Base-by-base conservation (phyloP, 53 echinoderm and acorn worm species). In the Pentamera pediparva region DNA sequence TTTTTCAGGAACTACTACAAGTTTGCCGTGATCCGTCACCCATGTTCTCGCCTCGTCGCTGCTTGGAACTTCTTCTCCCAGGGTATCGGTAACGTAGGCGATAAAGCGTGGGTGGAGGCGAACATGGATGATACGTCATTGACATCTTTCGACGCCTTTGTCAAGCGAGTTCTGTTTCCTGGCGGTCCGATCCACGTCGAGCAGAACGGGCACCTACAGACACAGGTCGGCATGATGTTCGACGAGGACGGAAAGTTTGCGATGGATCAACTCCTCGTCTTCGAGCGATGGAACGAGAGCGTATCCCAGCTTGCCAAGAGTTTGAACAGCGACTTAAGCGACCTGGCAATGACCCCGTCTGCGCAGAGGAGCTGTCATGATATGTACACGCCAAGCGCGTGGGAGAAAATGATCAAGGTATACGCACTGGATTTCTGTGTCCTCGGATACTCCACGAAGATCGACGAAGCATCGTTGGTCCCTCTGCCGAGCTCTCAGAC, bases 1-100 rank as follows among this genome's bases (percentile, higher is more conserved):
- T 62, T 62, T 24, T 62, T 37, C 36, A 33, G 24, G 63, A 62
- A 38, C 34, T 62, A 62, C n/a, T 38, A 62, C 24, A 62, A 62
- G 21, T 62, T 62, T 62, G 3, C 24, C 61, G 28, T 60, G 1
- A n/a, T 60, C 10, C 61, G 61, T n/a, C 35, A 33, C 55, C 55
- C 55, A 17, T 55, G 36, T 62, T 19, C 63, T 20, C 34, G 63
- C 35, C 34, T 62, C 1, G 37, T 62, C 35, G 35, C 63, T 3
- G n/a, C 36, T 21, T 62, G 37, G 63, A 35, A 5, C 37, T 37
- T 20, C 36, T 62, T 20, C 37, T 62, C 63, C 11, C 35, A 62
- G 21, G 34, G 18, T 13, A 11, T 62, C 36, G 38, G 63, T n/a
- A 39, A 41, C 4, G 10, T 1, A 5, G 39, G 63, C 11, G 63